phyloP scores from a whole-genome alignment of 2,797 vertebrate species.

The Eurystomus glaucurus region DNA sequence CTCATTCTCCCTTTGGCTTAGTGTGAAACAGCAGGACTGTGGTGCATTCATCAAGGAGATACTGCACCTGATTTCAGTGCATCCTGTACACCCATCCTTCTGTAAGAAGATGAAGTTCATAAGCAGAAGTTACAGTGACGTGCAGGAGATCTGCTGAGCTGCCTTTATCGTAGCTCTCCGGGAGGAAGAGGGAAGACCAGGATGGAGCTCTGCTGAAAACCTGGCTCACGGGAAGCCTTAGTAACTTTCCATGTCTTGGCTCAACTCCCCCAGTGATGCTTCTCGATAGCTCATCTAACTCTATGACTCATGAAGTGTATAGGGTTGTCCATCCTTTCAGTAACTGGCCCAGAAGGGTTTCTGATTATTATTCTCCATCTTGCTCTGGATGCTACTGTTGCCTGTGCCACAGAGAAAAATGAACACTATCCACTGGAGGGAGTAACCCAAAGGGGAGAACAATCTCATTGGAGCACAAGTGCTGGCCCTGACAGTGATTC shows the following conservation, averaged over 20 bases:
- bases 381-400: conserved; percentile 21
- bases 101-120: conserved; percentile 32
- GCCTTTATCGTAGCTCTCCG: neutral
- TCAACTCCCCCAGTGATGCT: conserved; percentile 13
- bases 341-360: conserved; percentile 16
- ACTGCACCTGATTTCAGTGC: conserved; percentile 21
- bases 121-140: conserved; percentile 26
- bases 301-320: neutral
- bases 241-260: conserved; percentile 48
- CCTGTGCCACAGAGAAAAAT: conserved; percentile 22
- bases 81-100: neutral
- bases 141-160: conserved; percentile 37
- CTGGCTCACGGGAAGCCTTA: conserved; percentile 47
- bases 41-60: neutral
- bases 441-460: neutral
- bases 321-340: conserved; percentile 2
- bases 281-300: neutral
- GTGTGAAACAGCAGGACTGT: conserved; percentile 34
- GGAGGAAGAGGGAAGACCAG: conserved; percentile 30
- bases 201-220: conserved; percentile 39
- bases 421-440: neutral
- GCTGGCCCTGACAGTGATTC: conserved; percentile 55
- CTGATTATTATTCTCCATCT: conserved; percentile 17
- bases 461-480: neutral
- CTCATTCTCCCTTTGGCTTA: conserved; percentile 35